Base-by-base conservation (phyloP, 2,797 vertebrate genomes). In the Limosa lapponica region DNA sequence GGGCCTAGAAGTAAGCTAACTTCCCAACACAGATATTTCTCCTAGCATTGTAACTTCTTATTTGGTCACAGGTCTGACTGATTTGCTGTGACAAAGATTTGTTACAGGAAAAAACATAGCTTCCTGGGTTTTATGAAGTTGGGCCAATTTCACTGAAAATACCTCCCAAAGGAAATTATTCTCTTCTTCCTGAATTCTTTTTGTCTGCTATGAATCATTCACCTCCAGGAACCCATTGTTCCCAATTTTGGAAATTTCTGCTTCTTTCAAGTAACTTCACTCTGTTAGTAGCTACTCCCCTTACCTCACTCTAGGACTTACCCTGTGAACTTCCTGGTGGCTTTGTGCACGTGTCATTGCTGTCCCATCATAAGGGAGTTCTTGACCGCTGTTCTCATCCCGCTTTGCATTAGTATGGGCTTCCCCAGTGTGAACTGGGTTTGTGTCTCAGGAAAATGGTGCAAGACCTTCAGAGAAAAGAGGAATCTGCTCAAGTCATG, bases 61-160 rank as follows among this genome's bases (percentile, higher is more conserved):
- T 27, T 75, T 67, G 28, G 20, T 84, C 24, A 41, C 32, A 86
- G 37, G 15, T 83, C 43, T 94, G 48, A 84, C 43, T 54, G 55
- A 82, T 84, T 70, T 84, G 48, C 58, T 89, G 66, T 3, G 20
- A 62, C 6, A 12, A n/a, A 71, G 59, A 73, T 71, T 73, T 58
- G 48, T 85, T 77, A 43, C n/a, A 65, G 54, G 39, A 82, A 75
- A 73, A 91, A 48, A 0, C 25, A 23, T 39, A 24, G 14, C 46
- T 93, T 92, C 80, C 66, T 82, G 49, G 13, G 28, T 52, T 91
- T 96, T 94, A 82, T 89, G 78, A 95, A 93, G 58, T 30, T 70
- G 55, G 54, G 64, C 34, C 55, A 80, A 58, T 82, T 89, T 90
- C 70, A 61, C 59, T 61, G 55, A 92, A 94, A 95, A 94, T 66